phyloP scores from a whole-genome alignment of 2,113 vertebrate genomes.

The Herpetotheres cachinnans region DNA sequence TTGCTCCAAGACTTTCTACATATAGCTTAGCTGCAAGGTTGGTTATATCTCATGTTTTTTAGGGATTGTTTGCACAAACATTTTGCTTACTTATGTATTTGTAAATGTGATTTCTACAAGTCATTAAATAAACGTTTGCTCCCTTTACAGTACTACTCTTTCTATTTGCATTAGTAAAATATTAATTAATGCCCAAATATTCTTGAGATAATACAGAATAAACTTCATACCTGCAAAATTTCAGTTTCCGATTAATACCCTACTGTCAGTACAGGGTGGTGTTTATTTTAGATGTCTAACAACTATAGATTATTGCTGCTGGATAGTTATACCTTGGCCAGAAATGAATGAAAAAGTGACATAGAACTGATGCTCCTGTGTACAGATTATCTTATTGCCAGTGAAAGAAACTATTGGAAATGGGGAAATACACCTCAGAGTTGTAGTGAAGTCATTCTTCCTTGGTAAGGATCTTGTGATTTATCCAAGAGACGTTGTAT shows the following conservation, averaged over 20 bases:
- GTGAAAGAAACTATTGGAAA: constrained; percentile 57
- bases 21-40: background rate
- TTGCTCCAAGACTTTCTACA: background rate
- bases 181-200: constrained; percentile 54
- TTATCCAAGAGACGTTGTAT: constrained; percentile 55
- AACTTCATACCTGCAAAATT: constrained; percentile 30
- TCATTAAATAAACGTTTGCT: constrained; percentile 2
- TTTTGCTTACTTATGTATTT: constrained; percentile 37
- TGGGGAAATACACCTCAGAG: constrained; percentile 36
- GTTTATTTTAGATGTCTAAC: constrained; percentile 52
- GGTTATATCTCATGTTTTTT: background rate
- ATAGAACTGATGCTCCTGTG: constrained; percentile 58
- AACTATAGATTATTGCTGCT: constrained; percentile 43
- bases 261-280: background rate
- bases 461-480: constrained; percentile 56
- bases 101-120: constrained; percentile 18
- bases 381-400: constrained; percentile 56
- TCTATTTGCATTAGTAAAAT: constrained; percentile 36
- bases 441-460: constrained; percentile 24
- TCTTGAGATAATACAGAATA: constrained; percentile 52
- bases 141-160: background rate
- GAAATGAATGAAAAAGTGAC: constrained; percentile 46
- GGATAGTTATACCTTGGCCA: constrained; percentile 38
- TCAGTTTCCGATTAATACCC: constrained; percentile 35
- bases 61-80: constrained; percentile 36